phyloP scores from a whole-genome alignment of 1,140 invertebrate genomes.

The Oreohelix idahoensis region DNA sequence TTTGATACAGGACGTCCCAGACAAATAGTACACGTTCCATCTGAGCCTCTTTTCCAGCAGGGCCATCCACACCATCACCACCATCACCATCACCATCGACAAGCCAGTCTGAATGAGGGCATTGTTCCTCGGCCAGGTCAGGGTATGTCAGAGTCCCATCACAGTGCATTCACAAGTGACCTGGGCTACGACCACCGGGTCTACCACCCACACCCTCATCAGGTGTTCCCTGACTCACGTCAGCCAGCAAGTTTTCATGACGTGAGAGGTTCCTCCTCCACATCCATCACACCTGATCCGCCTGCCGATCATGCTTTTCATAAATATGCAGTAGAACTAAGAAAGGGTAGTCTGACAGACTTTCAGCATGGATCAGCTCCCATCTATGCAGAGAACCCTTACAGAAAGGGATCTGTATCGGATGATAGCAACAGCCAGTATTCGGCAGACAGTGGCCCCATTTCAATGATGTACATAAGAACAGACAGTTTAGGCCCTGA shows the following conservation, averaged over 20 bases:
- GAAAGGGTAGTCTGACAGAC: slow-evolving; percentile 29
- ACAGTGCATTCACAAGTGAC: slow-evolving; percentile 28
- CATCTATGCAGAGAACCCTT: slow-evolving; percentile 14
- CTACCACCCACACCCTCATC: slow-evolving; percentile 14
- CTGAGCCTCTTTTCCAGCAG: slow-evolving; percentile 7
- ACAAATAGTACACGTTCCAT: slow-evolving; percentile 22
- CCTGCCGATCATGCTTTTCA: slow-evolving; percentile 17
- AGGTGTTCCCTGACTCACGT: not conserved
- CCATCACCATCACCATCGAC: slow-evolving; percentile 18
- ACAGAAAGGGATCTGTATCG: slow-evolving; percentile 38
- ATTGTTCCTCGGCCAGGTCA: slow-evolving; percentile 4
- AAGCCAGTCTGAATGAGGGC: slow-evolving; percentile 11
- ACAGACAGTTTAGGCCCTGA: slow-evolving; percentile 43
- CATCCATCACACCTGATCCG: not conserved
- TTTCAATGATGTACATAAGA: slow-evolving; percentile 46
- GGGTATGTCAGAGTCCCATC: slow-evolving; percentile 39
- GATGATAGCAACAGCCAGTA: slow-evolving; percentile 37
- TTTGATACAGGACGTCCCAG: slow-evolving; percentile 41
- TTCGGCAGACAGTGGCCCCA: slow-evolving; percentile 45
- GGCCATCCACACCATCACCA: slow-evolving; percentile 26
- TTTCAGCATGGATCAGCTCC: not conserved
- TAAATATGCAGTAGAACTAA: slow-evolving; percentile 15
- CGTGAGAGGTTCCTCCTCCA: slow-evolving; percentile 6
- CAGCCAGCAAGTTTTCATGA: slow-evolving; percentile 41
- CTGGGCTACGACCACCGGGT: slow-evolving; percentile 19